phyloP scores from a whole-genome alignment of 2,113 vertebrate genomes.

The Dasyornis broadbenti region DNA sequence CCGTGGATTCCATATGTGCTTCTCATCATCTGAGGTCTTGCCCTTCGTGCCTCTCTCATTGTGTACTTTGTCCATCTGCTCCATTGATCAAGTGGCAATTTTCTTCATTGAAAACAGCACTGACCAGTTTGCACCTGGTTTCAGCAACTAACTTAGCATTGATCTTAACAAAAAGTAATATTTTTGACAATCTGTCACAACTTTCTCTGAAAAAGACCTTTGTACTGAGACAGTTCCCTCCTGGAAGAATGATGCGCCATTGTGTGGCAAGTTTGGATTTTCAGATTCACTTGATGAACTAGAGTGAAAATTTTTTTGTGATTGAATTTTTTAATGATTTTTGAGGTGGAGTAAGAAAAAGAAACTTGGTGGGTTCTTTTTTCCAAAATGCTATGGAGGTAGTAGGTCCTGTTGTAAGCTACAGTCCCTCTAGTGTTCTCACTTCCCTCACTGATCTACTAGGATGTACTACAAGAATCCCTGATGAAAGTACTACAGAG shows the following conservation, averaged over 20 bases:
- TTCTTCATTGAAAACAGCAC: neutral
- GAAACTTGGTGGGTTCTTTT: rapidly evolving
- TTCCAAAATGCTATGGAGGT: neutral
- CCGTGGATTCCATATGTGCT: neutral
- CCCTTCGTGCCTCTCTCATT: neutral
- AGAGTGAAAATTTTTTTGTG: neutral
- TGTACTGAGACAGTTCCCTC: neutral
- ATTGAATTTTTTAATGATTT: neutral
- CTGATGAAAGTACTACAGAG: neutral
- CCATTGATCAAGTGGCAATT: neutral
- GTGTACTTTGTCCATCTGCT: neutral
- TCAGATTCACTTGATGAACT: neutral
- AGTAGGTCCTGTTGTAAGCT: neutral
- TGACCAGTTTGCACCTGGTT: neutral
- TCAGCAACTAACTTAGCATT: neutral
- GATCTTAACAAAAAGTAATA: neutral
- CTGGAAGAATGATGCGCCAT: neutral
- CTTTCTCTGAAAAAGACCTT: neutral
- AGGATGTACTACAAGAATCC: neutral
- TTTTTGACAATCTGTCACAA: neutral
- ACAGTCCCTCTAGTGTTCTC: neutral
- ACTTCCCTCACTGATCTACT: neutral
- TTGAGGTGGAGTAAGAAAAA: neutral
- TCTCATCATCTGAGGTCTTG: neutral
- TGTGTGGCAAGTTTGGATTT: neutral